Percentiles rank a stretch among this genome's conserved stretches.
Evolutionary conservation across 2,797 vertebrate species (phyloP).

Genomic region (Decapterus maruadsi): DNA sequence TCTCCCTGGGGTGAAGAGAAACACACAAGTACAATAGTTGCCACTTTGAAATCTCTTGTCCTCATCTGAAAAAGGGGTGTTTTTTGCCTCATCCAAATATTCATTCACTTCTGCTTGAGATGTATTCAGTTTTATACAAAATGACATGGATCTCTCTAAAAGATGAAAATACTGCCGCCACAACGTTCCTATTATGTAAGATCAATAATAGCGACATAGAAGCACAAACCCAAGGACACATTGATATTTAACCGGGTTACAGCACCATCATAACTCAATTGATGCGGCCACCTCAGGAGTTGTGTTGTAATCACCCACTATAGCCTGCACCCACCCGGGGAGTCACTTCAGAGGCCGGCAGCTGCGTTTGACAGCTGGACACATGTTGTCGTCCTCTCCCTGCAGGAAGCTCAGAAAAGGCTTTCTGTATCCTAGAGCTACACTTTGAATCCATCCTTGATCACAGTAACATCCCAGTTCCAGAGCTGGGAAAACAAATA

Average conservation of each 20-base stretch:
- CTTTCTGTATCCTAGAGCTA: conserved; percentile 61
- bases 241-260: conserved; percentile 55
- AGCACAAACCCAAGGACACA: conserved; percentile 44
- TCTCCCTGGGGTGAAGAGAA: not conserved
- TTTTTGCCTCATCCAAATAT: conserved; percentile 7
- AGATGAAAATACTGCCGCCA: conserved; percentile 15
- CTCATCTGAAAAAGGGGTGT: not conserved
- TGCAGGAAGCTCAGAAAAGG: conserved; percentile 53
- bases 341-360: conserved; percentile 71
- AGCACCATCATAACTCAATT: conserved; percentile 48
- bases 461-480: conserved; percentile 51
- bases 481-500: conserved; percentile 46
- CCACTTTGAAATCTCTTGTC: conserved; percentile 31
- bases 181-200: conserved; percentile 44
- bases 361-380: conserved; percentile 80
- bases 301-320: conserved; percentile 52
- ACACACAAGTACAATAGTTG: conserved; percentile 46
- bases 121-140: conserved; percentile 35
- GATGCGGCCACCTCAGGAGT: conserved; percentile 68
- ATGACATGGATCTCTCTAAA: conserved; percentile 43
- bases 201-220: conserved; percentile 44
- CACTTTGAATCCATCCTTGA: conserved; percentile 76
- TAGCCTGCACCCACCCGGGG: conserved; percentile 58
- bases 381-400: conserved; percentile 67
- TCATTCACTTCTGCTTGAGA: conserved; percentile 20